Conservation (phyloP, 1,140 invertebrate species). For the Ceratosolen fusciceps region DNA sequence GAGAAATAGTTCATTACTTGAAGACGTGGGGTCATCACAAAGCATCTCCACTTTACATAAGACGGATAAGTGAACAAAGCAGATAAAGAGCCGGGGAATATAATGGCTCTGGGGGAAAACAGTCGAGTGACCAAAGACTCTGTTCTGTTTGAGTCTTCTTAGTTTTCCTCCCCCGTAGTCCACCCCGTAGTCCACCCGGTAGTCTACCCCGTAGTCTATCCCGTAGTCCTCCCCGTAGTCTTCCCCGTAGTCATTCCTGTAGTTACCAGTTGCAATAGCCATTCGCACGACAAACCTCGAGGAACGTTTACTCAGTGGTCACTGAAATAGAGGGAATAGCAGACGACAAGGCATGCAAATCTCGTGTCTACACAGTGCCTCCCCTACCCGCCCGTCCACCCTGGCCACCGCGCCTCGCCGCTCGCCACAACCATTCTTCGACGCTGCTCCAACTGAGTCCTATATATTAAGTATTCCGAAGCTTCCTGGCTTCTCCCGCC, state of each 20-base stretch:
- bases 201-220: too few relatives aligned
- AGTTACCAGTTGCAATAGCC: slow-evolving; percentile 18
- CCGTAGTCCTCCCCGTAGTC: too few relatives aligned
- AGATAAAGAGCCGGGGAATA: not conserved
- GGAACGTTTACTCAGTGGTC: slow-evolving; percentile 39
- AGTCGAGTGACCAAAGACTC: not conserved
- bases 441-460: too few relatives aligned
- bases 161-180: too few relatives aligned
- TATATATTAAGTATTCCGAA: too few relatives aligned
- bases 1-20: slow-evolving; percentile 3
- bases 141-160: not conserved
- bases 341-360: slow-evolving; percentile 45
- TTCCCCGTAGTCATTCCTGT: not conserved
- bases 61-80: too few relatives aligned
- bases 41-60: not conserved
- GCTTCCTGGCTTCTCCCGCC: too few relatives aligned
- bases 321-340: slow-evolving; percentile 39
- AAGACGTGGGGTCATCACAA: not conserved
- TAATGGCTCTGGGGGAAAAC: slow-evolving; percentile 11
- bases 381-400: too few relatives aligned
- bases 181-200: too few relatives aligned
- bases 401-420: too few relatives aligned
- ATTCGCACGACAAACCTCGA: slow-evolving; percentile 13
- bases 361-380: not conserved
- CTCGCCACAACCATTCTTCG: too few relatives aligned